A percentile compares a stretch with the other conserved stretches of the same genome.
phyloP scores from a whole-genome alignment of 1,140 invertebrate species.

The Hirudo medicinalis region DNA sequence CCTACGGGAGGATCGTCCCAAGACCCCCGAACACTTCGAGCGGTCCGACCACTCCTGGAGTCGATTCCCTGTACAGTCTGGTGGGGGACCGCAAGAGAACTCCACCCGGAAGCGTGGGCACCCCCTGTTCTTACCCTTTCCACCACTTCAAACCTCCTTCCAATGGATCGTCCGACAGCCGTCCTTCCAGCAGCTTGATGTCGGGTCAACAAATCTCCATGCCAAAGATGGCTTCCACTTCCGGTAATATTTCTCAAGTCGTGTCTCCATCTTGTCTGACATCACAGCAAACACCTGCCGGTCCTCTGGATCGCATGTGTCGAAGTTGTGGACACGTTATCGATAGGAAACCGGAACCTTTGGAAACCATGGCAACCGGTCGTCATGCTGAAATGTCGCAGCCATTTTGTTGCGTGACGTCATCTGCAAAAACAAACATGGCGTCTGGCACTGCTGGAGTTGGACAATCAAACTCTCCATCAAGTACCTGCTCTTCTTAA shows the following conservation, averaged over 20 bases:
- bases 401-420: constrained; percentile 10
- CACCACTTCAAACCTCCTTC: background rate
- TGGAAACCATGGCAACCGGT: too few relatives aligned
- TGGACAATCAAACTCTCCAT: too few relatives aligned
- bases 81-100: background rate
- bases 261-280: background rate
- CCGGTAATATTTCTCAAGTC: background rate
- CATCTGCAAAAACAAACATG: background rate
- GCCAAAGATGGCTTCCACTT: background rate
- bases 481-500: too few relatives aligned
- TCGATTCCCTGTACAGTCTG: constrained; percentile 2
- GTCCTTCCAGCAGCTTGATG: background rate
- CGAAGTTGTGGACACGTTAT: constrained; percentile 8
- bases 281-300: background rate
- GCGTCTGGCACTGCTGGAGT: too few relatives aligned
- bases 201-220: constrained; percentile 4
- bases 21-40: background rate
- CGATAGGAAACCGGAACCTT: constrained; percentile 3
- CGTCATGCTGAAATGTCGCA: background rate
- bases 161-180: background rate
- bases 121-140: background rate
- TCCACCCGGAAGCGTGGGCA: background rate
- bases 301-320: background rate
- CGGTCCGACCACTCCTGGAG: background rate
- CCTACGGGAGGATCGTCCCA: background rate